These are phyloP conservation scores for Hydrocynus forskahlii DNA, from an alignment of 2,797 vertebrate genomes.

Conservation along the genomic window DNA sequence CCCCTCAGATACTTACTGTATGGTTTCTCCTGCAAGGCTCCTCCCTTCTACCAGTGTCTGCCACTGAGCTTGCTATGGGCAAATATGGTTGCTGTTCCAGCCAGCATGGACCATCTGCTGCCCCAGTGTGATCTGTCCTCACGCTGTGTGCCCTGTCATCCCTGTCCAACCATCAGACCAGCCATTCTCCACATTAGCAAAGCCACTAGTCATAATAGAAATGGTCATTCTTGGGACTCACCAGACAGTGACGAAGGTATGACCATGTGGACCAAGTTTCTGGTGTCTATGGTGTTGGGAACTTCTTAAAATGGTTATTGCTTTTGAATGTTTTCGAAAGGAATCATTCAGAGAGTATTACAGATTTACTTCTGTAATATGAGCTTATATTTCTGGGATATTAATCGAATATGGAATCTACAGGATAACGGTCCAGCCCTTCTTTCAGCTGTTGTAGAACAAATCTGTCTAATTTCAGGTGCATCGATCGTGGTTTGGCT, in stretches of 20 bases:
- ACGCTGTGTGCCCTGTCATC: constrained; percentile 58
- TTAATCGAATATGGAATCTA: not conserved
- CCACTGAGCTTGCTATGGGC: constrained; percentile 71
- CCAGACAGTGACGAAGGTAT: constrained; percentile 93
- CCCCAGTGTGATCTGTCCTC: constrained; percentile 74
- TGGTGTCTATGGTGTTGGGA: not conserved
- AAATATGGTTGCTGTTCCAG: constrained; percentile 65
- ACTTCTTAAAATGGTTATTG: not conserved
- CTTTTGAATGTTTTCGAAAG: not conserved
- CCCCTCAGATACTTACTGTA: not conserved
- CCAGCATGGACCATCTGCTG: constrained; percentile 76
- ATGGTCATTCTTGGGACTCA: constrained; percentile 88
- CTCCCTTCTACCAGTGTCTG: constrained; percentile 61
- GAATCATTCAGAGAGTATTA: not conserved
- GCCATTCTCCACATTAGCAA: constrained; percentile 95
- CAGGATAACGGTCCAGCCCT: too few relatives aligned
- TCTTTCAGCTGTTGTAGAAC: not conserved
- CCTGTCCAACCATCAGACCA: constrained; percentile 88
- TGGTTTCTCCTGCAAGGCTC: constrained; percentile 32
- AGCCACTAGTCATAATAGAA: constrained; percentile 95
- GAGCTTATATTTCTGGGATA: not conserved
- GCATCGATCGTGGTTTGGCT: not conserved
- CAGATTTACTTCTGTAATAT: not conserved
- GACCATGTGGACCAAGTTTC: constrained; percentile 57
- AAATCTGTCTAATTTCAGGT: not conserved